Evolutionary conservation across 1,140 invertebrate genomes (phyloP).

Genomic region (Leucophenga varia): DNA sequence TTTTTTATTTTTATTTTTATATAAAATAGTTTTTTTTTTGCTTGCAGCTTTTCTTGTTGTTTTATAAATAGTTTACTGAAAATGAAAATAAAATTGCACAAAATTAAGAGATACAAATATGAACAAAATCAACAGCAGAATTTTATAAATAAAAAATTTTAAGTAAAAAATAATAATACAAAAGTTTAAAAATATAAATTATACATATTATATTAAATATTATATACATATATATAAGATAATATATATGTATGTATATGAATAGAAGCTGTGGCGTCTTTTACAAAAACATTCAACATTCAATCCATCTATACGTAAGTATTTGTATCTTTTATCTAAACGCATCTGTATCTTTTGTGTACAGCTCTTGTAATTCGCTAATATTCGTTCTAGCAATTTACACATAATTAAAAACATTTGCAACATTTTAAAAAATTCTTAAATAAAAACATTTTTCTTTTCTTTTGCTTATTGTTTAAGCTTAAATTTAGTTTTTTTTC

Average conservation of each 20-base stretch:
- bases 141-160: conserved; percentile 53
- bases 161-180: conserved; percentile 51
- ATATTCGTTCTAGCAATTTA: too few species aligned
- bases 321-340: too few species aligned
- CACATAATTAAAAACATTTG: too few species aligned
- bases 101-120: conserved; percentile 37
- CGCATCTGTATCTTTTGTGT: too few species aligned
- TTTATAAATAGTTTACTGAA: conserved; percentile 33
- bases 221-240: too few species aligned
- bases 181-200: conserved; percentile 38
- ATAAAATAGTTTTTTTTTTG: conserved; percentile 2
- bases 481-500: too few species aligned
- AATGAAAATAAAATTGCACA: conserved; percentile 48
- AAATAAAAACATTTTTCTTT: too few species aligned
- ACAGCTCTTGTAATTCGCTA: too few species aligned
- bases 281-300: background rate
- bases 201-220: too few species aligned
- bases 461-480: too few species aligned
- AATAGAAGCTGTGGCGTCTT: conserved; percentile 3
- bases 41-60: conserved; percentile 21
- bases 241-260: conserved; percentile 5
- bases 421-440: too few species aligned
- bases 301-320: too few species aligned
- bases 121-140: conserved; percentile 23
- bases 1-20: conserved; percentile 1